Conservation (phyloP, 1,140 invertebrate species). For the Solenopsis invicta region DNA sequence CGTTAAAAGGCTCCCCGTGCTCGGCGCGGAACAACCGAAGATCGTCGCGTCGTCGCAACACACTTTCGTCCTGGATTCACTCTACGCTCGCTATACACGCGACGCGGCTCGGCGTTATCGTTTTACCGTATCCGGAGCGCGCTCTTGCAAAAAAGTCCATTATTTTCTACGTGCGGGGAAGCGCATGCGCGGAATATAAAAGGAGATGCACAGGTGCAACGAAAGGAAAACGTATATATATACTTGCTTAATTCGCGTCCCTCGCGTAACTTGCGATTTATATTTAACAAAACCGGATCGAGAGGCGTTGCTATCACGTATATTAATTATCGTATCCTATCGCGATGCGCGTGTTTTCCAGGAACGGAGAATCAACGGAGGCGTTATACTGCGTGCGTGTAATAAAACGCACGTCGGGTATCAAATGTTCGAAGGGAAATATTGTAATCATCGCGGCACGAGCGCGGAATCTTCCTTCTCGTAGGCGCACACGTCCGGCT, state of each 20-base stretch:
- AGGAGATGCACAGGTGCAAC: background rate
- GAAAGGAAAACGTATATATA: background rate
- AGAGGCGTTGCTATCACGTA: background rate
- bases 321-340: conserved; percentile 14
- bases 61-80: background rate
- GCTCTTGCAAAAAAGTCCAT: conserved; percentile 18
- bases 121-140: background rate
- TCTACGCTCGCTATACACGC: background rate
- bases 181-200: background rate
- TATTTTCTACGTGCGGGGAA: background rate
- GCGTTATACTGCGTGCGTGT: background rate
- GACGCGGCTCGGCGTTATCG: conserved; percentile 6
- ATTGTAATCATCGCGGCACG: conserved; percentile 5
- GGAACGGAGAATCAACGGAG: background rate
- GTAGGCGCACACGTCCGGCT: background rate
- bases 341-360: background rate
- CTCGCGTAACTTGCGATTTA: background rate
- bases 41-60: background rate
- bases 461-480: conserved; percentile 29
- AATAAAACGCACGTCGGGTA: conserved; percentile 9
- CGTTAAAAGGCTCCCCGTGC: background rate
- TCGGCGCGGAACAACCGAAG: background rate
- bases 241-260: background rate
- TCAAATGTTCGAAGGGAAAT: conserved; percentile 1
- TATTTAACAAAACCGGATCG: background rate